Evolutionary conservation across 2,797 vertebrate genomes (phyloP), one percentile per base, ranked within the genome.

Genomic region (Carcharodon carcharias): DNA sequence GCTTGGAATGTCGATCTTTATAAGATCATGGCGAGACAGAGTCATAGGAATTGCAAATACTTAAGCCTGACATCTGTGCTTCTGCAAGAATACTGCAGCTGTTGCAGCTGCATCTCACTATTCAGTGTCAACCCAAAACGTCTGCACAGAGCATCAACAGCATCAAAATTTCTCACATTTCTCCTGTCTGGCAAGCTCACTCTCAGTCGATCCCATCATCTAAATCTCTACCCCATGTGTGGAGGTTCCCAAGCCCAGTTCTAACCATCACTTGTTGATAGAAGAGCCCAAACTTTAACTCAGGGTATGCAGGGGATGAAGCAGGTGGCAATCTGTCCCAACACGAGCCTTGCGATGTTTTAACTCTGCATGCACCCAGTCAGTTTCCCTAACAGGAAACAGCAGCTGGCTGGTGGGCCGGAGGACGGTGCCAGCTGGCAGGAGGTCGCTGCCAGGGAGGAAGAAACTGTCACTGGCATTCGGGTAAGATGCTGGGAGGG

Each of bases 11-110:
- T 67, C 35, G 7, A 63, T 45, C 61, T 93, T 67, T 93, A 93
- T 67, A 93, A 93, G 61, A 67, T 93, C 69, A 54, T 95, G 94
- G 69, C 69, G 26, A 93, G 94, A 56, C 94, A 56, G 88, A 56
- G 50, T 73, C 23, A 73, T 50, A 54, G 94, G 94, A 95, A 56
- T 71, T 95, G 50, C 69, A 73, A 95, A 26, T 56, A 73, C 69
- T 71, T 95, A 73, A 95, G 67, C 50, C 91, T 93, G 91, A 93
- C 91, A 45, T 93, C 61, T 73, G 94, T 58, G 45, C 14, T 58
- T 35, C n/a, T 77, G 28, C 45, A 95, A 77, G 94, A 95, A 21
- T 12, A 77, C 45, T 18, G 31, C 69, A 73, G 69, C 94, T 73
- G 69, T 56, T 95, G 12, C 94, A 95, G 69, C 40, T 95, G 94